Evolutionary conservation across 92 coral and sea anemone species (phyloP), one percentile per base, ranked within the genome.

Genomic region (Umimayanthus chanpuru): DNA sequence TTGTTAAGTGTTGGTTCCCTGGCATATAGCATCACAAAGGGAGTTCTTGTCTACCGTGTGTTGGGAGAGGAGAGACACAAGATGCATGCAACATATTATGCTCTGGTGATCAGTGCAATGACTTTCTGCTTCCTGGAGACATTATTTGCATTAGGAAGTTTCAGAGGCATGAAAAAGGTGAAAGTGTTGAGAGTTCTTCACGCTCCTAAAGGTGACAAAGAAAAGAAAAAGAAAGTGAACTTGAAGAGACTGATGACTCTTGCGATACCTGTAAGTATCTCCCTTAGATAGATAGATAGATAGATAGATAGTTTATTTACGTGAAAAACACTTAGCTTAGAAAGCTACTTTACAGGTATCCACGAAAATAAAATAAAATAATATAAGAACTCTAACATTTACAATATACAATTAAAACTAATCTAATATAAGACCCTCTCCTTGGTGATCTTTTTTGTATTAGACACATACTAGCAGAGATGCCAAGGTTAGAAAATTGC

Each of bases 241-340:
- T 75, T 96, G 49, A 36, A 94, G 15, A 76, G 98, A 40, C 88
- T 96, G 79, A 90, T 90, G 80, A 89, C 93, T 30, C 90, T 96
- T 70, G 98, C 98, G 20, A 93, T 92, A 90, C 96, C 98, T 38
- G 98, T 96, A 82, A 96, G 98, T 92, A 72, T 9, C 16, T 72
- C 15, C 39, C 12, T 9, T 70, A n/a, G n/a, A n/a, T n/a, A n/a
- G n/a, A n/a, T n/a, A n/a, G n/a, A n/a, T n/a, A n/a, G n/a, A n/a
- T n/a, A n/a, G n/a, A n/a, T n/a, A n/a, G n/a, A n/a, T n/a, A n/a
- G n/a, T n/a, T n/a, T n/a, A n/a, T n/a, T n/a, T n/a, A n/a, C n/a
- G n/a, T n/a, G n/a, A n/a, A n/a, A n/a, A n/a, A n/a, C n/a, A n/a
- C n/a, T n/a, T n/a, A n/a, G n/a, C n/a, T n/a, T n/a, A n/a, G n/a